A percentile compares a stretch with the other conserved stretches of the same genome.
Evolutionary conservation across 2,113 vertebrate genomes (phyloP).

Genomic region (Holacanthus passer): DNA sequence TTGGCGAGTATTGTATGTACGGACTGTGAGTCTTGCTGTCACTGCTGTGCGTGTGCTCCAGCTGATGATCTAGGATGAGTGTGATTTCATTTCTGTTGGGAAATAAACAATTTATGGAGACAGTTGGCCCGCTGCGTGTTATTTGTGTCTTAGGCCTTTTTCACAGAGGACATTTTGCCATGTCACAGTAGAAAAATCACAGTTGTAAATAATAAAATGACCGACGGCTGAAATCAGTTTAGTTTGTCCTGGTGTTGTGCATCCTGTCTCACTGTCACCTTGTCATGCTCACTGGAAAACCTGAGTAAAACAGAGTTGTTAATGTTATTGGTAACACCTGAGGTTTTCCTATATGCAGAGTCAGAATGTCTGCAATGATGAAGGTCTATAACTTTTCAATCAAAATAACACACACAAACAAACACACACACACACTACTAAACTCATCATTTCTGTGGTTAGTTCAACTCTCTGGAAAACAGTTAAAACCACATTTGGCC

Average conservation of each 20-base stretch:
- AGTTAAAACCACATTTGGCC: neutral
- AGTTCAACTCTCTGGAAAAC: neutral
- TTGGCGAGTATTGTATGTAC: neutral
- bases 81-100: constrained; percentile 24
- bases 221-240: neutral
- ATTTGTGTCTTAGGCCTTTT: neutral
- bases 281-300: neutral
- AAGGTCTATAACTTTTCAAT: neutral
- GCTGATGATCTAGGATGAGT: constrained; percentile 1
- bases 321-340: neutral
- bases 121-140: neutral
- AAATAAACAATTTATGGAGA: constrained; percentile 59
- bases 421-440: neutral
- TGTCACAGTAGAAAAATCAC: neutral
- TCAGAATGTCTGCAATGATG: neutral
- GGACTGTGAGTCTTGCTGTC: constrained; percentile 7
- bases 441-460: neutral
- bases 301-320: neutral
- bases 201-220: neutral
- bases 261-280: neutral
- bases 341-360: neutral
- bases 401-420: neutral
- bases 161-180: neutral
- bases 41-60: constrained; percentile 26
- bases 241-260: neutral